Evolutionary conservation across 2,113 vertebrate genomes (phyloP).

Genomic region (Serinus canaria): DNA sequence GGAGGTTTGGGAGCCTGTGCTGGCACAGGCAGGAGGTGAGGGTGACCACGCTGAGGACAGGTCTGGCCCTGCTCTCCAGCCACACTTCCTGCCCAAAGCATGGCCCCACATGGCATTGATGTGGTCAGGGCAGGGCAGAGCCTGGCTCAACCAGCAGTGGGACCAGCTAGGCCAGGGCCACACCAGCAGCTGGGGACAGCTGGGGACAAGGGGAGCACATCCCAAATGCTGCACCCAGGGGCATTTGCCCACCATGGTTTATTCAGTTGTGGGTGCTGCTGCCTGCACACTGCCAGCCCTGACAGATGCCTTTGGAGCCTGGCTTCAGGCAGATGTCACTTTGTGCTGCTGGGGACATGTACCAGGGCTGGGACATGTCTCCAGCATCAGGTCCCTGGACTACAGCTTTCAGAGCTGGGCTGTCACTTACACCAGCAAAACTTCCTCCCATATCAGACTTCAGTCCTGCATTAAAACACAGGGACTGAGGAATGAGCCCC

Average conservation of each 20-base stretch:
- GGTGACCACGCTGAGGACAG: not conserved
- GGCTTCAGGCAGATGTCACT: not conserved
- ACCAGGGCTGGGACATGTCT: not conserved
- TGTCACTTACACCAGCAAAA: not conserved
- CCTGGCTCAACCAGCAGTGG: not conserved
- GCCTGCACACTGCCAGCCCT: not conserved
- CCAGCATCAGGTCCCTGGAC: not conserved
- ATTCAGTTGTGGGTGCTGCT: not conserved
- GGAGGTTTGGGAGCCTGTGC: not conserved
- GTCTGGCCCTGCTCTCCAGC: slow-evolving; percentile 28
- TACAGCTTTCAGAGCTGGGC: not conserved
- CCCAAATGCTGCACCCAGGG: not conserved
- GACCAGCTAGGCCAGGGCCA: not conserved
- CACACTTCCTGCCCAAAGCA: not conserved
- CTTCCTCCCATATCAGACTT: not conserved
- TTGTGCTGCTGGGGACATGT: not conserved
- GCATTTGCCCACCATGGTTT: not conserved
- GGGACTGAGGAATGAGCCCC: not conserved
- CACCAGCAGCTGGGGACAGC: not conserved
- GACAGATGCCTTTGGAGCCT: not conserved
- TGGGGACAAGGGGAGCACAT: not conserved
- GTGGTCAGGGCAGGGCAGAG: slow-evolving; percentile 30
- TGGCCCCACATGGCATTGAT: not conserved
- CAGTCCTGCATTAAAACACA: not conserved
- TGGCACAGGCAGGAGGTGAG: not conserved